These are phyloP conservation scores for Hoplostethus atlanticus DNA, from an alignment of 2,797 vertebrate species.

Conservation along the genomic window DNA sequence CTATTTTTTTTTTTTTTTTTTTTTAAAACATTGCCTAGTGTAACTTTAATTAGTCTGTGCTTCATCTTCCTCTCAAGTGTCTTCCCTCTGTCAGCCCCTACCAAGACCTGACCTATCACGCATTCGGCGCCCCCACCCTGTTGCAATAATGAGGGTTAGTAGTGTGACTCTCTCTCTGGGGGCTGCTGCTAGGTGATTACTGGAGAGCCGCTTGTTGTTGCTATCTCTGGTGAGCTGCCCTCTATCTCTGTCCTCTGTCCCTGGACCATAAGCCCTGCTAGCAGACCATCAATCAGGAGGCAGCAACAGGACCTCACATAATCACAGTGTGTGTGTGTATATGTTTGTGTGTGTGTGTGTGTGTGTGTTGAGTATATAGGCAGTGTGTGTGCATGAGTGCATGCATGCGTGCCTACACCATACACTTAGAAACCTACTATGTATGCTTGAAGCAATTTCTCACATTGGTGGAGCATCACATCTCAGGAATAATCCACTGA, in stretches of 20 bases:
- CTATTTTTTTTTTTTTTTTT: too few relatives aligned
- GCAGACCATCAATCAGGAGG: conserved; percentile 75
- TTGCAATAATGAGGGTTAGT: conserved; percentile 71
- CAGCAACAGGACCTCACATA: conserved; percentile 66
- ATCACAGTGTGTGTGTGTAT: conserved; percentile 44
- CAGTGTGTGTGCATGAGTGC: conserved; percentile 3
- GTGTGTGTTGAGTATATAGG: neutral
- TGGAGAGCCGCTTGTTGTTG: conserved; percentile 41
- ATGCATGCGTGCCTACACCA: conserved; percentile 27
- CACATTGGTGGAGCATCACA: conserved; percentile 54
- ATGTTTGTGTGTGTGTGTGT: conserved; percentile 5
- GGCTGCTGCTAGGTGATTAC: conserved; percentile 66
- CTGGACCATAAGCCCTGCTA: conserved; percentile 56
- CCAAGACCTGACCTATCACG: conserved; percentile 40
- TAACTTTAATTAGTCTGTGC: too few relatives aligned
- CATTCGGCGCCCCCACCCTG: conserved; percentile 53
- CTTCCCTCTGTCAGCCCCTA: conserved; percentile 10
- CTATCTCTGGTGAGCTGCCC: conserved; percentile 71
- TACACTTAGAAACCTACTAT: conserved; percentile 38
- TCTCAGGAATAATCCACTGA: conserved; percentile 35
- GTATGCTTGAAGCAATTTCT: conserved; percentile 53
- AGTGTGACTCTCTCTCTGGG: conserved; percentile 37
- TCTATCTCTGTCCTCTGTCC: conserved; percentile 66
- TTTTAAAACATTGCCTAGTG: too few relatives aligned
- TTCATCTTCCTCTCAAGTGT: neutral